Conservation (phyloP, 1,140 invertebrate genomes). For the Belonocnema kinseyi region DNA sequence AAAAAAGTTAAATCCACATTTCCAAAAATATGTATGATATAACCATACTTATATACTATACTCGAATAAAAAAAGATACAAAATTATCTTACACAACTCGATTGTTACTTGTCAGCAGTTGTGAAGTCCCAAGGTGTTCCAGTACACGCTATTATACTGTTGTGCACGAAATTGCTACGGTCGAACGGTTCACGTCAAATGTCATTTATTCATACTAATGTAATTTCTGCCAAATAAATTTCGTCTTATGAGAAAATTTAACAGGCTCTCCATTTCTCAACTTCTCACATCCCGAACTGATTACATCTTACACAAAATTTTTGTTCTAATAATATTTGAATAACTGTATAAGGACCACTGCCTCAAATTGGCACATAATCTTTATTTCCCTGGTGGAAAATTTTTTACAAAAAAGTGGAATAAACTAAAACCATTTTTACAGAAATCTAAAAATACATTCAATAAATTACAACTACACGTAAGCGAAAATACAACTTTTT, state of each 20-base stretch:
- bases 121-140: constrained; percentile 8
- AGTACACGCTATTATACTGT: constrained; percentile 6
- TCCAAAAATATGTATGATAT: too few relatives aligned
- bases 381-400: too few relatives aligned
- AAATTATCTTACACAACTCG: background rate
- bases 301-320: background rate
- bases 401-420: too few relatives aligned
- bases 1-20: too few relatives aligned
- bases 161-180: constrained; percentile 8
- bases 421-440: too few relatives aligned
- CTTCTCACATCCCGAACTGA: background rate
- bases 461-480: too few relatives aligned
- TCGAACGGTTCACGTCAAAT: background rate
- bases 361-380: too few relatives aligned
- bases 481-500: too few relatives aligned
- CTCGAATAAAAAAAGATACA: background rate
- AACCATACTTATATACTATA: too few relatives aligned
- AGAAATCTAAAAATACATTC: too few relatives aligned
- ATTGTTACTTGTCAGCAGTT: background rate
- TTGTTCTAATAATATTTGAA: background rate
- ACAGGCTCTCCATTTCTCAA: background rate
- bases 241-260: background rate
- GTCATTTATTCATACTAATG: background rate
- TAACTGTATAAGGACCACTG: too few relatives aligned
- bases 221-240: background rate